Percentiles rank a stretch among this genome's conserved stretches.
Conservation (phyloP, 2,113 vertebrate species). For the Haemorhous mexicanus region DNA sequence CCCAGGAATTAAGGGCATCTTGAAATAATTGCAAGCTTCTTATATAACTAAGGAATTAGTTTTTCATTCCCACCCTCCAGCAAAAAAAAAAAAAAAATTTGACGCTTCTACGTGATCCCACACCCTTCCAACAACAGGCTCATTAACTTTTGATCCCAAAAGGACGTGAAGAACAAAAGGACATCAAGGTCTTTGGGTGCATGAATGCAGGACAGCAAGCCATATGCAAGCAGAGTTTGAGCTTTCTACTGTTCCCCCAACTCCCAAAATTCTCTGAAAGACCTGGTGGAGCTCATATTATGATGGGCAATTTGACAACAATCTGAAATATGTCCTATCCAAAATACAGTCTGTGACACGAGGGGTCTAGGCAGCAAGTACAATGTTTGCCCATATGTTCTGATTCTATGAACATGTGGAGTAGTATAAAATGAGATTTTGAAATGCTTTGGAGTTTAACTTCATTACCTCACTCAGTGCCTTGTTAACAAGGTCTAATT, state of each 20-base stretch:
- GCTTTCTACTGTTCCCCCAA: background rate
- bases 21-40: background rate
- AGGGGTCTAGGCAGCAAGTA: background rate
- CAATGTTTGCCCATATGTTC: background rate
- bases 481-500: background rate
- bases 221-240: background rate
- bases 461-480: background rate
- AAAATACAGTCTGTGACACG: background rate
- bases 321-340: background rate
- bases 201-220: background rate
- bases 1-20: background rate
- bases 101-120: background rate
- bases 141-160: background rate
- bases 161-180: background rate
- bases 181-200: background rate
- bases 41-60: background rate
- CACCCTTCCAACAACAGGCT: background rate
- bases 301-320: background rate
- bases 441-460: background rate
- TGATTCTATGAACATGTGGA: background rate
- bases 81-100: accelerated
- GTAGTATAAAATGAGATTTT: background rate
- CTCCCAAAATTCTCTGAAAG: background rate
- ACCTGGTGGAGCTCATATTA: background rate
- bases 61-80: background rate